A percentile compares a stretch with the other conserved stretches of the same genome.
phyloP scores from a whole-genome alignment of 2,888 invertebrate genomes.

The Euzophera pinguis region DNA sequence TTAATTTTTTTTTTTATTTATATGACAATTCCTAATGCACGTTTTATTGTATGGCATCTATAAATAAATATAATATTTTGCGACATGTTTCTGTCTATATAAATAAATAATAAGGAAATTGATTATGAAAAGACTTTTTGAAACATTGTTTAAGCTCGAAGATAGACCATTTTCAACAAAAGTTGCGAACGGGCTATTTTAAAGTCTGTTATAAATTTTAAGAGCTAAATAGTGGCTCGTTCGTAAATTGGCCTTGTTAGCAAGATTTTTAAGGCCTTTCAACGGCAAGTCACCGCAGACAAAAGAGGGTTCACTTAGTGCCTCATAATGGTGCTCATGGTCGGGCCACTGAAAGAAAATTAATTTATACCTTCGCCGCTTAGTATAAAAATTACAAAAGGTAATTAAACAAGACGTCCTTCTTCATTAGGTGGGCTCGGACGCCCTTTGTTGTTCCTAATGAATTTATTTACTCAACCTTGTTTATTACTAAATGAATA shows the following conservation, averaged over 20 bases:
- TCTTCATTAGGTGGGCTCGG: slow-evolving; percentile 65
- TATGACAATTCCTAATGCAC: too few relatives aligned
- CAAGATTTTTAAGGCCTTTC: slow-evolving; percentile 33
- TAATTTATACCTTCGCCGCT: slow-evolving; percentile 64
- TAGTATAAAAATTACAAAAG: slow-evolving; percentile 71
- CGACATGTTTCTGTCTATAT: too few relatives aligned
- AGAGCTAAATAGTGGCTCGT: slow-evolving; percentile 22
- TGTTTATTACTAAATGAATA: not conserved
- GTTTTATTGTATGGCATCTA: too few relatives aligned
- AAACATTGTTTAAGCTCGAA: not conserved
- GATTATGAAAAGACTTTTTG: too few relatives aligned
- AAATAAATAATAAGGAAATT: too few relatives aligned
- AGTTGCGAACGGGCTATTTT: not conserved
- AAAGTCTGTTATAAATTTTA: not conserved
- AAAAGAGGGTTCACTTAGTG: slow-evolving; percentile 53
- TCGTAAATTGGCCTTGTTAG: slow-evolving; percentile 33
- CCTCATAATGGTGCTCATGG: slow-evolving; percentile 50
- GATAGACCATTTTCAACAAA: not conserved
- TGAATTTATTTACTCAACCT: slow-evolving; percentile 45
- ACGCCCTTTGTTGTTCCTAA: slow-evolving; percentile 60
- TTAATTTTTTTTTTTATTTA: too few relatives aligned
- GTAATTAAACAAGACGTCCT: slow-evolving; percentile 73
- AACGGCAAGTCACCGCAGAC: slow-evolving; percentile 37
- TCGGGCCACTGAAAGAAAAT: slow-evolving; percentile 57
- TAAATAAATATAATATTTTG: too few relatives aligned